Evolutionary conservation across 2,888 invertebrate genomes (phyloP).

Genomic region (Drosophila antonietae): DNA sequence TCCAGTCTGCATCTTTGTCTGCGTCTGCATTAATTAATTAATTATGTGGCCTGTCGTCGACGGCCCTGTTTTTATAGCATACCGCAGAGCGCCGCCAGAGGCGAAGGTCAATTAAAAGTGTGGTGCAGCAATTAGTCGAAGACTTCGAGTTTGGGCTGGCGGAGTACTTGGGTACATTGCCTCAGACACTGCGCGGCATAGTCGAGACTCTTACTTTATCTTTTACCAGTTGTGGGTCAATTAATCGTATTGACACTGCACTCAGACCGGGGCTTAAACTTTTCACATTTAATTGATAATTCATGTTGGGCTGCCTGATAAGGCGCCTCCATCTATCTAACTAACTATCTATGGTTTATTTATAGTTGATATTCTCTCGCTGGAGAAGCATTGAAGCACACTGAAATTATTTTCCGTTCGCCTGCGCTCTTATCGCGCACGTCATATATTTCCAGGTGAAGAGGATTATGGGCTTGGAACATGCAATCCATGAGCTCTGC

Average conservation of each 20-base stretch:
- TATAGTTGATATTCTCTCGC: slow-evolving; percentile 46
- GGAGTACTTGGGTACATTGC: not conserved
- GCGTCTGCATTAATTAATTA: slow-evolving; percentile 16
- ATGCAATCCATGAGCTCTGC: slow-evolving; percentile 55
- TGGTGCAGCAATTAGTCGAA: slow-evolving; percentile 62
- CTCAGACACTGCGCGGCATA: slow-evolving; percentile 3
- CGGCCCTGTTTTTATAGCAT: slow-evolving; percentile 27
- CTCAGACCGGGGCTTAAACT: slow-evolving; percentile 41
- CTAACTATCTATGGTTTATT: slow-evolving; percentile 44
- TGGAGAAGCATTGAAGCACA: slow-evolving; percentile 37
- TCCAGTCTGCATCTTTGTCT: slow-evolving; percentile 16
- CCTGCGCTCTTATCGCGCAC: slow-evolving; percentile 61
- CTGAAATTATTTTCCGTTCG: slow-evolving; percentile 29
- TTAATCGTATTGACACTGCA: slow-evolving; percentile 71
- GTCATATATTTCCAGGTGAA: slow-evolving; percentile 55
- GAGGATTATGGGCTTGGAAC: slow-evolving; percentile 65
- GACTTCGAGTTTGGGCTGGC: not conserved
- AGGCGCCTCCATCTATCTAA: slow-evolving; percentile 34
- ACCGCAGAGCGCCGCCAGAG: slow-evolving; percentile 47
- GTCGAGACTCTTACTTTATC: slow-evolving; percentile 26
- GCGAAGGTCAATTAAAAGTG: slow-evolving; percentile 74
- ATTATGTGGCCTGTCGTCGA: slow-evolving; percentile 22
- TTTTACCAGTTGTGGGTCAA: slow-evolving; percentile 55
- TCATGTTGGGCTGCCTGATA: slow-evolving; percentile 60
- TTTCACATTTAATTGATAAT: slow-evolving; percentile 74